Base-by-base conservation (phyloP, 1,140 invertebrate genomes). In the Phortica variegata region DNA sequence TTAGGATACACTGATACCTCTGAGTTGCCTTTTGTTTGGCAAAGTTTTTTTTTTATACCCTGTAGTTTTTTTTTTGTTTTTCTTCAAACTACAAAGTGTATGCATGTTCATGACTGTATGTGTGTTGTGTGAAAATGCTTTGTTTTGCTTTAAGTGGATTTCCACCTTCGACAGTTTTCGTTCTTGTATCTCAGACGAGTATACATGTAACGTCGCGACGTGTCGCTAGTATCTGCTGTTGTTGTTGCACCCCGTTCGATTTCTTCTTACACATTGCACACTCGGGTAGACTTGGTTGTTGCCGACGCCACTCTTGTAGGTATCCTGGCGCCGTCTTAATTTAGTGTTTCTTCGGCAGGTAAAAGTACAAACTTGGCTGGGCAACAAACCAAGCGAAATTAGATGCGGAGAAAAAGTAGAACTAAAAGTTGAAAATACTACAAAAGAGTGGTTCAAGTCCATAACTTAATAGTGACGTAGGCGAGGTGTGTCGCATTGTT, bases 311-410 rank as follows among this genome's bases (percentile, higher is more conserved):
- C 17, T 37, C 37, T 23, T 31, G 37, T 15, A 68, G 63, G 63
- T 68, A 69, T 68, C 65, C 63, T 68, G 63, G 63, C 63, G 63
- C 63, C 63, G 63, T 60, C 65, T 63, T 68, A 68, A 69, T 66
- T 68, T 65, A 65, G 61, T 46, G 58, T 51, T 43, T 32, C 32
- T 9, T 50, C 23, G 21, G 44, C 58, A 65, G 65, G 65, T 60
- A 66, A 46, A 59, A 47, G 34, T n/a, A n/a, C n/a, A n/a, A n/a
- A n/a, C n/a, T n/a, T n/a, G n/a, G n/a, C n/a, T n/a, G n/a, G n/a
- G n/a, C n/a, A n/a, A n/a, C n/a, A n/a, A n/a, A n/a, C n/a, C n/a
- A 42, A 34, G 36, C 15, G 33, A 34, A 21, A 8, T 9, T 31
- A 44, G 33, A 26, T 9, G 15, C 3, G 19, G 20, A 21, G 18